Evolutionary conservation across 2,797 vertebrate genomes (phyloP).

Genomic region (Darevskia nairensis): DNA sequence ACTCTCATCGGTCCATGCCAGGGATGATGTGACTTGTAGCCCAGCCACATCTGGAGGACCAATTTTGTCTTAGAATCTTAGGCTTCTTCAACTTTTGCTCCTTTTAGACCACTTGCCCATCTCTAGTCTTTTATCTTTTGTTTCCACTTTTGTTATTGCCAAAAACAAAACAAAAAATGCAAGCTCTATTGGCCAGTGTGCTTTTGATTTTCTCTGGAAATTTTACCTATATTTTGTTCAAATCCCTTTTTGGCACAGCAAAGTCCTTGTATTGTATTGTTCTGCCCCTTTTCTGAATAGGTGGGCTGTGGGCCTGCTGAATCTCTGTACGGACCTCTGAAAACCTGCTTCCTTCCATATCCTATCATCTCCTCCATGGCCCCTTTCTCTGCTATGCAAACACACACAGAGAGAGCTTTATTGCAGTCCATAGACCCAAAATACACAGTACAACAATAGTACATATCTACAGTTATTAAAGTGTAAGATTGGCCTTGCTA

Average conservation of each 20-base stretch:
- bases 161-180: not conserved
- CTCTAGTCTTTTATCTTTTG: not conserved
- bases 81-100: not conserved
- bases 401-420: too few species aligned
- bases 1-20: too few species aligned
- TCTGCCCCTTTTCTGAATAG: not conserved
- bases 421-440: too few species aligned
- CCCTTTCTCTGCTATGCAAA: not conserved
- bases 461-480: too few species aligned
- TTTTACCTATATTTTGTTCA: not conserved
- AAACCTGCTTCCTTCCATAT: not conserved
- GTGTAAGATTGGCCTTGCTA: too few species aligned
- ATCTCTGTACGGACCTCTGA: not conserved
- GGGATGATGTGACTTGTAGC: too few species aligned
- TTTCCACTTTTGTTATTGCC: not conserved
- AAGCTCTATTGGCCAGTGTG: too few species aligned
- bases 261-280: not conserved
- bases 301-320: not conserved
- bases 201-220: not conserved
- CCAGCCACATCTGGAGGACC: too few species aligned
- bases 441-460: too few species aligned
- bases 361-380: not conserved
- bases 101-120: not conserved
- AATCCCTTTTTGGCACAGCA: not conserved
- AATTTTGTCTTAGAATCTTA: too few species aligned